A percentile compares a stretch with the other conserved stretches of the same genome.
Conservation (phyloP, 37 sponge, comb jelly and placozoan species). For the Bolinopsis microptera region DNA sequence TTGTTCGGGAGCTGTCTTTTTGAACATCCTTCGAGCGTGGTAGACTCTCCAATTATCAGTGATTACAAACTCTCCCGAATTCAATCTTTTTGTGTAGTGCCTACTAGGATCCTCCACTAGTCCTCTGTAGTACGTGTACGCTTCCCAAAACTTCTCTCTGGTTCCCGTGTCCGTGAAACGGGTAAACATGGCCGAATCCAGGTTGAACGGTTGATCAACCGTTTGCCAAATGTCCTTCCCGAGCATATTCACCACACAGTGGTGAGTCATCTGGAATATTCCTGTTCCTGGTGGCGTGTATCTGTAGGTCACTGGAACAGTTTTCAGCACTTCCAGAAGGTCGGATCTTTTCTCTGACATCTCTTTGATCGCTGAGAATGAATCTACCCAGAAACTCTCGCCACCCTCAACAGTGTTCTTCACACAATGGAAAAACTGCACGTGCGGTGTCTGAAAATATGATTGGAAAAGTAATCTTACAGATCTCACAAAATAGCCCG, state of each 20-base stretch:
- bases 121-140: not conserved
- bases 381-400: constrained; percentile 23
- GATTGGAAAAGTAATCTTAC: no score
- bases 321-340: not conserved
- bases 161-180: not conserved
- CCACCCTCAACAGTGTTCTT: constrained; percentile 27
- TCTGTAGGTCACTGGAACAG: not conserved
- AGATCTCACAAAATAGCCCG: no score
- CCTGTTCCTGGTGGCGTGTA: constrained; percentile 7
- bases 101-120: not conserved
- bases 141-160: not conserved
- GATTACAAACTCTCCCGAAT: not conserved
- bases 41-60: constrained; percentile 7
- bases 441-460: constrained; percentile 1
- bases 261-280: not conserved
- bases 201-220: not conserved
- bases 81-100: not conserved
- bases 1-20: not conserved
- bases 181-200: not conserved
- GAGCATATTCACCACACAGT: not conserved
- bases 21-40: not conserved
- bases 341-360: not conserved
- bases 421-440: not conserved
- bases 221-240: not conserved
- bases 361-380: not conserved